Conservation (phyloP, 2,113 vertebrate species). For the Neogale vison region DNA sequence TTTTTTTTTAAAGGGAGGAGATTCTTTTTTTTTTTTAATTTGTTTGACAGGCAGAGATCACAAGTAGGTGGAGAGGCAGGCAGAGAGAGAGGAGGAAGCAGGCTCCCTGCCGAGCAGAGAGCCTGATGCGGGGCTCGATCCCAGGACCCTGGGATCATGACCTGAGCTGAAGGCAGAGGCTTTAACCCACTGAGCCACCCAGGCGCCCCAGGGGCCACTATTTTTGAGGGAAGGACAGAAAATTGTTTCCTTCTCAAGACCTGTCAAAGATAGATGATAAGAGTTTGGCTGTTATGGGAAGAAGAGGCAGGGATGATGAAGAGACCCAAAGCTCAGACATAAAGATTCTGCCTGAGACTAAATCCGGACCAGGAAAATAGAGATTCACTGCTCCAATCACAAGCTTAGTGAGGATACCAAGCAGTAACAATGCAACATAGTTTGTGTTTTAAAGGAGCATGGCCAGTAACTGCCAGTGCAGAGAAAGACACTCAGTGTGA, state of each 20-base stretch:
- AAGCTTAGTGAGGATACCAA: neutral
- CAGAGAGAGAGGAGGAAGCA: too few relatives aligned
- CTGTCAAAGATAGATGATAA: neutral
- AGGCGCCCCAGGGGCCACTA: neutral
- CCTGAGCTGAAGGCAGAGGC: too few relatives aligned
- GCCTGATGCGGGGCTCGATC: too few relatives aligned
- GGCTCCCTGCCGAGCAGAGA: too few relatives aligned
- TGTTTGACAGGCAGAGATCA: too few relatives aligned
- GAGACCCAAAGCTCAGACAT: neutral
- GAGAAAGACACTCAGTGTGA: neutral
- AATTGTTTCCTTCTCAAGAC: neutral
- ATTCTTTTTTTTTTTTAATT: too few relatives aligned
- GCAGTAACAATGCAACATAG: neutral
- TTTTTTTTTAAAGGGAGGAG: too few relatives aligned
- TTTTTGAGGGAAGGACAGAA: neutral
- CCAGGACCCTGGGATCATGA: too few relatives aligned
- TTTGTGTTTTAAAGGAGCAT: neutral
- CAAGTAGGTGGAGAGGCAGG: too few relatives aligned
- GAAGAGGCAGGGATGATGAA: neutral
- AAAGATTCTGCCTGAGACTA: neutral
- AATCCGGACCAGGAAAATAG: neutral
- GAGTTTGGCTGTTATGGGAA: neutral
- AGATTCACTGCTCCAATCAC: neutral
- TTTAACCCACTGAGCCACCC: too few relatives aligned
- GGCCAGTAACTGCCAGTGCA: neutral